These are phyloP conservation scores for Agapetus fuscipes DNA, from an alignment of 2,888 invertebrate genomes.

Conservation along the genomic window DNA sequence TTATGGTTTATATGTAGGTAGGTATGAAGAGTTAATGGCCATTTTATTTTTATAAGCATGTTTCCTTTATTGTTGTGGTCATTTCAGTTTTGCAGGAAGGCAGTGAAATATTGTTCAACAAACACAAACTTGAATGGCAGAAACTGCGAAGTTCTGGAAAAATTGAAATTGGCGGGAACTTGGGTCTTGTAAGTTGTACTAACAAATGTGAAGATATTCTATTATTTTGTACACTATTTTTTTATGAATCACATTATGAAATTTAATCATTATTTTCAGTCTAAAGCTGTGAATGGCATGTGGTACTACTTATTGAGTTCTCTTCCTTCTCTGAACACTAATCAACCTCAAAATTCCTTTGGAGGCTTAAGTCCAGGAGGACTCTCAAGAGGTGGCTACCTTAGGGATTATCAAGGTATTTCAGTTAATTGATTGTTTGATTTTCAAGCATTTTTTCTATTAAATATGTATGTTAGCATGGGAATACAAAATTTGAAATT, in stretches of 20 bases:
- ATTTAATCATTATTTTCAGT: conserved; percentile 11
- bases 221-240: no score
- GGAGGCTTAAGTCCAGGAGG: conserved; percentile 34
- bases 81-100: conserved; percentile 19
- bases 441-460: neutral
- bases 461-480: no score
- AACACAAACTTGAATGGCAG: conserved; percentile 28
- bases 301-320: conserved; percentile 31
- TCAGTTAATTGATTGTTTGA: neutral
- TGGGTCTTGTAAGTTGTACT: conserved; percentile 25
- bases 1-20: no score
- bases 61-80: no score
- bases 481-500: no score
- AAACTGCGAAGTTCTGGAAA: conserved; percentile 29
- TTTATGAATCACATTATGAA: no score
- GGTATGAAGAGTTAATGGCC: no score
- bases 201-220: neutral
- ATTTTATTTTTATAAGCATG: no score
- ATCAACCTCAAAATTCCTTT: conserved; percentile 26
- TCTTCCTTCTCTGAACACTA: conserved; percentile 28
- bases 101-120: conserved; percentile 22
- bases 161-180: conserved; percentile 27
- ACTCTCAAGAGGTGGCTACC: conserved; percentile 27
- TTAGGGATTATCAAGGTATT: conserved; percentile 30
- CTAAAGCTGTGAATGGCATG: conserved; percentile 16